Conservation (phyloP, 2,113 vertebrate species). For the Alligator mississippiensis region DNA sequence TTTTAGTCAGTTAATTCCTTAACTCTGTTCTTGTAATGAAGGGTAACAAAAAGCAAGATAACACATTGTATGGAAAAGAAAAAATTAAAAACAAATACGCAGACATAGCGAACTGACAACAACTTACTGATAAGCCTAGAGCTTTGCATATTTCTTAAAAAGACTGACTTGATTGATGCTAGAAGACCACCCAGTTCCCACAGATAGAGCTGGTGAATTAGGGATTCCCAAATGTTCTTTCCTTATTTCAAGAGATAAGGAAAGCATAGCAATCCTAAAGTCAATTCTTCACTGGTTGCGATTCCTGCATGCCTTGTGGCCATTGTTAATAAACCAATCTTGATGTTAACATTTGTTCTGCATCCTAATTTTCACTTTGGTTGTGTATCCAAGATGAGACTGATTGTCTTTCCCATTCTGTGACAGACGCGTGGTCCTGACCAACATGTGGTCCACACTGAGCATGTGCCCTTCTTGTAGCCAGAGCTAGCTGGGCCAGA, state of each 20-base stretch:
- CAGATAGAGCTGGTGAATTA: neutral
- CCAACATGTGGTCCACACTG: neutral
- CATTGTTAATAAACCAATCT: accelerated
- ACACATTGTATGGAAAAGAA: neutral
- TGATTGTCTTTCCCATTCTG: neutral
- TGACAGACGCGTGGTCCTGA: neutral
- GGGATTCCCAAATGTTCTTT: neutral
- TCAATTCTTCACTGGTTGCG: neutral
- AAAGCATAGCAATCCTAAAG: neutral
- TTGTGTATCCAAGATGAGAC: neutral
- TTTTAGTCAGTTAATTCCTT: neutral
- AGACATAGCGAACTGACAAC: neutral
- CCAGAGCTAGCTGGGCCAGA: neutral
- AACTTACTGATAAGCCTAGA: neutral
- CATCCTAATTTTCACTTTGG: neutral
- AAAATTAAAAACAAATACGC: neutral
- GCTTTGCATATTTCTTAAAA: neutral
- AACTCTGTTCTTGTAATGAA: neutral
- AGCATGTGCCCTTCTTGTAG: accelerated
- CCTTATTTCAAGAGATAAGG: neutral
- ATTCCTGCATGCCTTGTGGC: neutral
- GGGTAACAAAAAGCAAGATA: neutral
- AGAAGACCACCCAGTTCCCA: neutral
- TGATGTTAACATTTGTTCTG: neutral
- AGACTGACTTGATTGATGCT: neutral